Evolutionary conservation across 2,797 vertebrate genomes (phyloP), one percentile per base, ranked within the genome.

Genomic region (Urosaurus nigricauda): DNA sequence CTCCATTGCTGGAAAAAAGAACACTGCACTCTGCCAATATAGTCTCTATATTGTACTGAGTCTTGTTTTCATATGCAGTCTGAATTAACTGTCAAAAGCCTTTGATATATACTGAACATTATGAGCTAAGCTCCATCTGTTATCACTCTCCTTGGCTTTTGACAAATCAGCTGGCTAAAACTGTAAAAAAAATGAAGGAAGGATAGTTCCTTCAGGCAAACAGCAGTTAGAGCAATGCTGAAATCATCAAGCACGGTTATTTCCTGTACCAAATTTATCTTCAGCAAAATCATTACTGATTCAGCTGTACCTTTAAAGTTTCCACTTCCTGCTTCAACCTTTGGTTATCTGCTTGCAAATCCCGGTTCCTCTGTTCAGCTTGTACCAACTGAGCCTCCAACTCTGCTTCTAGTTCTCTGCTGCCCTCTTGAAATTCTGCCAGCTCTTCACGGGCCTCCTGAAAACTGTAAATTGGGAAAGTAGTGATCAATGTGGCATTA

Each of bases 341-440:
- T 97, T 98, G 98, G 93, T 99, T 99, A 96, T 99, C 98, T 40
- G 97, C 97, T 87, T 99, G 98, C 91, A 99, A 97, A 95, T 99
- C 99, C 95, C 98, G 96, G 4, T 99, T 98, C 87, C 98, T 98
- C 92, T 98, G 98, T 90, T 99, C 99, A 13, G 98, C 98, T 93
- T 99, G 99, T 63, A 98, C 96, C 13, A 99, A 97, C 92, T 99
- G 99, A 0, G 99, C 98, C 95, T 99, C 99, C 96, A 99, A 95
- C 94, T 99, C 99, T 0, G 99, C 99, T 95, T 99, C 99, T 94
- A 99, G 95, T 92, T 99, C 99, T 85, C 98, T 97, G 96, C 99
- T 99, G 86, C 98, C 99, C 94, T 99, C 99, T 96, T 99, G 99
- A 96, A 99, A 99, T 94, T 99, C 99, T 94, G 98, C 98, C 95